Evolutionary conservation across 2,797 vertebrate species (phyloP).

Genomic region (Argentina silus): DNA sequence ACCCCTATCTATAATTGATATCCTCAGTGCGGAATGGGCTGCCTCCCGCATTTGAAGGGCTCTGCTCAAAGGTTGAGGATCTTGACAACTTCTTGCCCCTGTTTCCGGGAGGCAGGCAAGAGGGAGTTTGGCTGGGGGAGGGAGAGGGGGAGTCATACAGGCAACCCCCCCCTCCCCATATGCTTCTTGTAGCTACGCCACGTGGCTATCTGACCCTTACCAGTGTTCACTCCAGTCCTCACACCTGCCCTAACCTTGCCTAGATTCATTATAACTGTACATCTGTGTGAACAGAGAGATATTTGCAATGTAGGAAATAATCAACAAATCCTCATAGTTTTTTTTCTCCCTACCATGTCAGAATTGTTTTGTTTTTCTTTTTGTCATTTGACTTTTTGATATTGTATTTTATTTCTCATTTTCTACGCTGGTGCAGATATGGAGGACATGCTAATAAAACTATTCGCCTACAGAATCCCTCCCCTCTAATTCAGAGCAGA

Average conservation of each 20-base stretch:
- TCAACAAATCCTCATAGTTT: slow-evolving; percentile 47
- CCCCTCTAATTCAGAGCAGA: slow-evolving; percentile 75
- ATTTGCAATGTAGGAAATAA: neutral
- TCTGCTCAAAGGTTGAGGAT: slow-evolving; percentile 95
- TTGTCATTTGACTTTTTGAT: slow-evolving; percentile 49
- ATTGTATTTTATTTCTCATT: slow-evolving; percentile 69
- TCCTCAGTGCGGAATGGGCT: slow-evolving; percentile 95
- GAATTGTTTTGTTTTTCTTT: slow-evolving; percentile 46
- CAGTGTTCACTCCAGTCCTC: slow-evolving; percentile 38
- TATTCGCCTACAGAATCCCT: slow-evolving; percentile 68
- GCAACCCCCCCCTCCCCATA: slow-evolving; percentile 3
- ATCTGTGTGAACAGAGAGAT: neutral
- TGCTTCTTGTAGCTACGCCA: slow-evolving; percentile 44
- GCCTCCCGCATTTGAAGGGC: slow-evolving; percentile 93
- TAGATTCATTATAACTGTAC: slow-evolving; percentile 7
- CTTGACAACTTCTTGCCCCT: slow-evolving; percentile 95
- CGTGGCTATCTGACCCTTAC: slow-evolving; percentile 58
- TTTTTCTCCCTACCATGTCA: slow-evolving; percentile 31
- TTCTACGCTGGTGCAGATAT: slow-evolving; percentile 67
- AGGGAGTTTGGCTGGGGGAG: slow-evolving; percentile 37
- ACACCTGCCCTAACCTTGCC: slow-evolving; percentile 29
- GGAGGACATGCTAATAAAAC: slow-evolving; percentile 73
- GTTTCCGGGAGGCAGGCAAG: slow-evolving; percentile 70
- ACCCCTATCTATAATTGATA: slow-evolving; percentile 99
- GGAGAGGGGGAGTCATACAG: slow-evolving; percentile 44